These are phyloP conservation scores for Trachelus tabidus DNA, from an alignment of 2,888 invertebrate species.

Conservation along the genomic window DNA sequence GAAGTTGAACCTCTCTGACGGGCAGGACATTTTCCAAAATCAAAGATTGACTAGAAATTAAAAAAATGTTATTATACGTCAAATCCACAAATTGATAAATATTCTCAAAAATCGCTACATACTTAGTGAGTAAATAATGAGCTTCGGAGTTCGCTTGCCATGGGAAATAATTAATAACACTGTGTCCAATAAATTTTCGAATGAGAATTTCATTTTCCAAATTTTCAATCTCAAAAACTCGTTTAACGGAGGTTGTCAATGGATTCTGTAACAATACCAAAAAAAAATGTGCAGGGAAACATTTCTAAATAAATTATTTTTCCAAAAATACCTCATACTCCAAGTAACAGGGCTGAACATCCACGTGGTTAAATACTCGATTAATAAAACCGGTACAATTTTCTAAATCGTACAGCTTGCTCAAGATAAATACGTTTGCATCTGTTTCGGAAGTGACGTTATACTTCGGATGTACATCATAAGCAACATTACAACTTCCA, in stretches of 20 bases:
- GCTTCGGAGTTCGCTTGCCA: constrained; percentile 56
- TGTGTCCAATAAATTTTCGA: constrained; percentile 43
- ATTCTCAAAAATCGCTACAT: constrained; percentile 20
- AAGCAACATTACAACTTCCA: constrained; percentile 56
- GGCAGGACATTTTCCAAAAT: constrained; percentile 44
- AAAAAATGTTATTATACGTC: background rate
- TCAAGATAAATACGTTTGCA: constrained; percentile 42
- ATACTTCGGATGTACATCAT: constrained; percentile 49
- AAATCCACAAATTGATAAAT: background rate
- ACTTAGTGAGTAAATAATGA: constrained; percentile 63
- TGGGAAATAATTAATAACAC: constrained; percentile 49
- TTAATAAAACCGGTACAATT: constrained; percentile 49
- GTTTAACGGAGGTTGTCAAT: constrained; percentile 38
- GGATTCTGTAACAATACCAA: constrained; percentile 31
- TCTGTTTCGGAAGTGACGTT: constrained; percentile 5
- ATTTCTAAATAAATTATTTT: constrained; percentile 1
- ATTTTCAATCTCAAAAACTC: constrained; percentile 40
- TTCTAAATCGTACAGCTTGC: constrained; percentile 53
- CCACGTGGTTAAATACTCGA: constrained; percentile 44
- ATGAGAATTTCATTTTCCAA: constrained; percentile 39
- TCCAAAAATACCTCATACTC: constrained; percentile 28
- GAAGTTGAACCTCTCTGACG: constrained; percentile 27
- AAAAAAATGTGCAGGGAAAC: background rate
- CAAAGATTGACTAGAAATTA: constrained; percentile 57
- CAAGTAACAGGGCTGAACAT: constrained; percentile 35